Evolutionary conservation across 2,113 vertebrate species (phyloP).

Genomic region (Microtus montanus): DNA sequence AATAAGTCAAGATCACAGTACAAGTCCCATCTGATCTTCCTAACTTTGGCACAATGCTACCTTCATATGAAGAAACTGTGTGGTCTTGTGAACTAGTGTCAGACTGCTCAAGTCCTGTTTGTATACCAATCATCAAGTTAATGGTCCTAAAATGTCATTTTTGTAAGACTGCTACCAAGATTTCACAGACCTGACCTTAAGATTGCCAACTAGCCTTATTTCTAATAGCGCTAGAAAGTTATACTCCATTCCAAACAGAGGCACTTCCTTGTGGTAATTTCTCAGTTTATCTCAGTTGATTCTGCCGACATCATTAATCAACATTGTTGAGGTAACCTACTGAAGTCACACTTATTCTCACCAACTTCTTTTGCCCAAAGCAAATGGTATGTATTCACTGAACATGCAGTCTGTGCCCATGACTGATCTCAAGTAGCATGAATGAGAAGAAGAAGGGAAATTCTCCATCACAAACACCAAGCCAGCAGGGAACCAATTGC

Average conservation of each 20-base stretch:
- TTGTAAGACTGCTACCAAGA: slow-evolving; percentile 8
- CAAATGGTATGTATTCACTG: not conserved
- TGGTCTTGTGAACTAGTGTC: not conserved
- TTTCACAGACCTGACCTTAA: not conserved
- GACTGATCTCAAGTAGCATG: not conserved
- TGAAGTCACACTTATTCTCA: not conserved
- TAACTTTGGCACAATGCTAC: slow-evolving; percentile 6
- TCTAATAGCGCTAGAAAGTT: not conserved
- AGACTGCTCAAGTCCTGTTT: not conserved
- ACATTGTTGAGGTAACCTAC: not conserved
- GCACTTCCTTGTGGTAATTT: not conserved
- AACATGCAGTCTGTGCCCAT: not conserved
- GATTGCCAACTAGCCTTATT: not conserved
- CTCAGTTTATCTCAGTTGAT: not conserved
- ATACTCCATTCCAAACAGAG: not conserved
- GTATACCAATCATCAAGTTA: not conserved
- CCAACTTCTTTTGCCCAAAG: not conserved
- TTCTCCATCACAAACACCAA: slow-evolving; percentile 2
- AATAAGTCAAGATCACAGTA: not conserved
- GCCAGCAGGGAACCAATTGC: not conserved
- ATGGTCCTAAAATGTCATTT: not conserved
- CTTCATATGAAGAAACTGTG: not conserved
- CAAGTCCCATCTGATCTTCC: not conserved
- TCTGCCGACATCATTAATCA: not conserved
- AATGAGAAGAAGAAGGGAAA: not conserved